Conservation (phyloP, 2,888 invertebrate genomes). For the Melinaea marsaeus region DNA sequence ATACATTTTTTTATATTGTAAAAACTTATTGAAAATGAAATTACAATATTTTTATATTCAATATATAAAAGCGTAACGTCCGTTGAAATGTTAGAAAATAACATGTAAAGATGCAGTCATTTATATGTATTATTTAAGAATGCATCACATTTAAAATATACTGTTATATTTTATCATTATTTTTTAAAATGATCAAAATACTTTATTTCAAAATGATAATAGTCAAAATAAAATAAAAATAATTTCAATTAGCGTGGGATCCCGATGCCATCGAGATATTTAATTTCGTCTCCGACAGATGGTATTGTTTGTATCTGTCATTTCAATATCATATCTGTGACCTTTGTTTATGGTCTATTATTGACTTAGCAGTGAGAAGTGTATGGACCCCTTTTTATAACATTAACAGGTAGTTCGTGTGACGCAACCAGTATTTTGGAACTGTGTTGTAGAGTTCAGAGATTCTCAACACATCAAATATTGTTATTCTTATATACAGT, state of each 20-base stretch:
- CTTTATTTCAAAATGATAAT: conserved; percentile 11
- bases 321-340: conserved; percentile 1
- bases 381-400: conserved; percentile 32
- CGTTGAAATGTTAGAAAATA: too few species aligned
- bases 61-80: too few species aligned
- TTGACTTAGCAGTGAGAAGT: conserved; percentile 4
- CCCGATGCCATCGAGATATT: conserved; percentile 24
- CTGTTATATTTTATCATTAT: too few species aligned
- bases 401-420: conserved; percentile 34
- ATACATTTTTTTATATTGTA: too few species aligned
- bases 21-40: too few species aligned
- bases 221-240: conserved; percentile 25
- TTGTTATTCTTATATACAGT: conserved; percentile 9
- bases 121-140: too few species aligned
- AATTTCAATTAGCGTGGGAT: conserved; percentile 32
- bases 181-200: too few species aligned
- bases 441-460: conserved; percentile 21
- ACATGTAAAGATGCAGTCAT: too few species aligned
- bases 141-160: too few species aligned
- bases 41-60: too few species aligned
- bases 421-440: conserved; percentile 30
- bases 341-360: conserved; percentile 9
- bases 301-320: conserved; percentile 13
- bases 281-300: conserved; percentile 30
- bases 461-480: conserved; percentile 7